A percentile compares a stretch with the other conserved stretches of the same genome.
These are phyloP conservation scores for Calliopum simillimum DNA, from an alignment of 2,888 invertebrate genomes.

Conservation along the genomic window DNA sequence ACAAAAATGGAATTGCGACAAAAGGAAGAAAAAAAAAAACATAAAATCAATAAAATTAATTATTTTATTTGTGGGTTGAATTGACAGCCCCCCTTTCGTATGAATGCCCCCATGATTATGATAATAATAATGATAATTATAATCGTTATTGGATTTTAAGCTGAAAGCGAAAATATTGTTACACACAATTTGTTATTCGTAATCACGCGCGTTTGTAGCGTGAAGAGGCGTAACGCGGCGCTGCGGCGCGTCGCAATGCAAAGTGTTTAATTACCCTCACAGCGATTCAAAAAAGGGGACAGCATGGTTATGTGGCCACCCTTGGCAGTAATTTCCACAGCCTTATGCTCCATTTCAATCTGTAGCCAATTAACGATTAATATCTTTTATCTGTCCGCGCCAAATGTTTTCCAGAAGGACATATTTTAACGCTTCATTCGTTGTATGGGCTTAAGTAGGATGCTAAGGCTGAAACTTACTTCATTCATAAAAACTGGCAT, in stretches of 20 bases:
- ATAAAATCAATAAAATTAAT: conserved; percentile 45
- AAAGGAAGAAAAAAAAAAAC: background rate
- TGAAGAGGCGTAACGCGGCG: too few relatives aligned
- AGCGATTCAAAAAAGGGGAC: background rate
- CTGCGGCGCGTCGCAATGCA: too few relatives aligned
- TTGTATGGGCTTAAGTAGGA: too few relatives aligned
- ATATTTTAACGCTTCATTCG: too few relatives aligned
- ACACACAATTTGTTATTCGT: conserved; percentile 39
- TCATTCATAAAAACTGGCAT: too few relatives aligned
- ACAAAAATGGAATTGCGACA: background rate
- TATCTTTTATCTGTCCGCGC: conserved; percentile 9
- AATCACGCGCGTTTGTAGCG: conserved; percentile 30
- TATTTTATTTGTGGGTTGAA: conserved; percentile 33
- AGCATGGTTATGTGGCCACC: background rate
- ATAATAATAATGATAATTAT: background rate
- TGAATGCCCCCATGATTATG: background rate
- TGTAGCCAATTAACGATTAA: conserved; percentile 33
- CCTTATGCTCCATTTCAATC: background rate
- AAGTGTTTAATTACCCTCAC: conserved; percentile 21
- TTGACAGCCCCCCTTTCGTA: background rate
- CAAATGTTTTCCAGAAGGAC: background rate
- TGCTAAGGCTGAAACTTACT: too few relatives aligned
- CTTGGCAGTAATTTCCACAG: background rate
- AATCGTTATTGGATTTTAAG: conserved; percentile 6
- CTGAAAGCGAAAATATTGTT: conserved; percentile 12